Evolutionary conservation across 2,888 invertebrate genomes (phyloP), one percentile per base, ranked within the genome.

Genomic region (Catonia carolina): DNA sequence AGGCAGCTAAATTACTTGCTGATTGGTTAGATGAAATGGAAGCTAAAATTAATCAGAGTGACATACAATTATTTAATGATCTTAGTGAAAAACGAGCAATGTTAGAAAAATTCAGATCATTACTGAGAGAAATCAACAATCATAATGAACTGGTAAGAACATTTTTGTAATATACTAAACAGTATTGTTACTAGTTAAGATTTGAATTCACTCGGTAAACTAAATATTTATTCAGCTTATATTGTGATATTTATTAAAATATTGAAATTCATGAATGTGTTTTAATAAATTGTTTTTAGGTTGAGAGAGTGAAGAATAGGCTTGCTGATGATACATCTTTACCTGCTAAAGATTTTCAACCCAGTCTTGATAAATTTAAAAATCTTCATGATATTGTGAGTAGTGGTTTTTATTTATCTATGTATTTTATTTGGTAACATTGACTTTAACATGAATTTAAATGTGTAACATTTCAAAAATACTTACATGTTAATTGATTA

Each of bases 1-100:
- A 94, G 74, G 77, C 85, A 51, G 84, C 88, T 69, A 86, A 89
- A 68, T 79, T 90, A 39, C 77, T 95, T 56, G 77, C 83, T 5
- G 89, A 90, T 68, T 95, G 95, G 92, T 74, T 96, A 56, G 86
- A 89, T 60, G 95, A 95, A 67, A 82, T 91, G 59, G 90, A 92
- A 67, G 83, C 84, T 48, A 91, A 90, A 71, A 80, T 92, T 6
- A 82, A 85, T 59, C 84, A 85, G 67, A 81, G 83, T 1, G 83
- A 85, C 60, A 84, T 86, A 67, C 80, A 79, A 8, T 80, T 82
- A 59, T 78, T 88, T 23, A 88, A 90, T 66, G 94, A 95, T 69
- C 75, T 95, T 1, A 89, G 91, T 52, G 96, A 96, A 70, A 96
- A 95, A 73, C 85, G 89, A 65, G 86, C 92, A 0, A 84, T 87